These are phyloP conservation scores for Masticophis lateralis DNA, from an alignment of 2,797 vertebrate genomes.

Conservation along the genomic window DNA sequence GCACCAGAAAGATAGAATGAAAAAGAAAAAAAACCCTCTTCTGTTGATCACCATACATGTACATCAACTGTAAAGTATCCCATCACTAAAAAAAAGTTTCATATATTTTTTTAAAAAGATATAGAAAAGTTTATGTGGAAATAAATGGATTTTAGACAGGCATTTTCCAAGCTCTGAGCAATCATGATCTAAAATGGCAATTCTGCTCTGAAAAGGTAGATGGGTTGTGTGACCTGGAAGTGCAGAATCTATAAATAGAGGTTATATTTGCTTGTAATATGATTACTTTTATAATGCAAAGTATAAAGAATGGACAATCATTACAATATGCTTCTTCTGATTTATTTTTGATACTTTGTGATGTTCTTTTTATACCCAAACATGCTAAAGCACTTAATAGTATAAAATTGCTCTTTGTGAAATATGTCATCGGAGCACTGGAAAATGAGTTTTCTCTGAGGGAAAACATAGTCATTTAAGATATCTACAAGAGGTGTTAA, in stretches of 20 bases:
- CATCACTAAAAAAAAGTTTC: neutral
- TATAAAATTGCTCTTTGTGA: neutral
- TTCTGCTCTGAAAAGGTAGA: neutral
- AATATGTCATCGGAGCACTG: neutral
- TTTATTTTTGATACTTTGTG: neutral
- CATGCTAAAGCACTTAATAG: neutral
- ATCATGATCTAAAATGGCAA: neutral
- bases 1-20: neutral
- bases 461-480: neutral
- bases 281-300: neutral
- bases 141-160: neutral
- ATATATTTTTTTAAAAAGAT: neutral
- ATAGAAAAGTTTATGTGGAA: neutral
- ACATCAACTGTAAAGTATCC: neutral
- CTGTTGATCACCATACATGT: neutral
- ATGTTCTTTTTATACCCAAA: neutral
- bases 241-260: neutral
- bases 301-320: neutral
- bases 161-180: neutral
- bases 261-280: neutral
- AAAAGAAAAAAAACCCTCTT: neutral
- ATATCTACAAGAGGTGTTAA: neutral
- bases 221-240: neutral
- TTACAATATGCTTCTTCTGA: neutral
- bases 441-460: neutral